Base-by-base conservation (phyloP, 2,113 vertebrate genomes). In the Archocentrus centrarchus region DNA sequence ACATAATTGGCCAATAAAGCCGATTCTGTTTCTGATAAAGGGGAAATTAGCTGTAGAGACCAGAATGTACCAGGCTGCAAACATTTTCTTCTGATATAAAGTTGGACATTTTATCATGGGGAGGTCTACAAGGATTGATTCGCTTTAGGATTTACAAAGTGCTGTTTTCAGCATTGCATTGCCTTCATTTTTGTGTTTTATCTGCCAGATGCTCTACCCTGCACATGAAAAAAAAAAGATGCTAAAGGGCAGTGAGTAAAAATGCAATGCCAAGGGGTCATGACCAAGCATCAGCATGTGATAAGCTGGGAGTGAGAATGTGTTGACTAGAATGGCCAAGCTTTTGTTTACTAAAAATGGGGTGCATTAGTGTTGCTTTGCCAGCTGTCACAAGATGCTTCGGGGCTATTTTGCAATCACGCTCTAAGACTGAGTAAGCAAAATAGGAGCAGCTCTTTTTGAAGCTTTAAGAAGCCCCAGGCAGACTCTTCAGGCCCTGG, bases 351-450 rank as follows among this genome's bases (percentile, higher is more conserved):
- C 32, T 53, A 39, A 78, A 80, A 75, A 70, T n/a, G 17, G 39
- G 27, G 17, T 57, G 60, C 17, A 57, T 55, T 41, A 22, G 37
- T 61, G 83, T 77, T 87, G 55, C 83, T 87, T 79, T 79, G 84
- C 80, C 84, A 85, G 61, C 81, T 86, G 83, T 89, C 86, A 89
- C 59, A 78, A 75, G 78, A 32, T 75, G 82, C 85, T 90, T 53
- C 70, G 60, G 87, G 82, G 80, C 73, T 82, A 73, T 92, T 90
- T 89, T 86, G 77, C 83, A 89, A 88, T 91, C 64, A 58, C 11
- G n/a, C 81, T 78, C 27, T 18, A 79, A 79, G 37, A 85, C 77
- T 77, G 79, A 89, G 77, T 88, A 76, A 58, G 91, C 79, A 82
- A 61, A 89, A 82, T 41, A 63, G 24, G 68, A 82, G 79, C 27